Base-by-base conservation (phyloP, 2,113 vertebrate genomes). In the Cephalopterus ornatus region DNA sequence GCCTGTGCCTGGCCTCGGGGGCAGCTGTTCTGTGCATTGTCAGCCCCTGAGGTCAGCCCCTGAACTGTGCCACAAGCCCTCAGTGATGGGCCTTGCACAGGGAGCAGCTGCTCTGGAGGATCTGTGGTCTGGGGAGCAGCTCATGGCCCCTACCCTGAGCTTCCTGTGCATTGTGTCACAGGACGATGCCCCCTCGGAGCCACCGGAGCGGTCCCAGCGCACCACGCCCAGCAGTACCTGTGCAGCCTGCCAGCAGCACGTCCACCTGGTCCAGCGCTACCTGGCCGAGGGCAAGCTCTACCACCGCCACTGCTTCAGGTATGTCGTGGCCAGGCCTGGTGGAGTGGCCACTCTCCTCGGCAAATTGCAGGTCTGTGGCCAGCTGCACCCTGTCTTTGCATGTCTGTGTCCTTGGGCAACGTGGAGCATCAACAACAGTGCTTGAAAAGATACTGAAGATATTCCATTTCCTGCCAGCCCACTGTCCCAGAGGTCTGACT, bases 301-400 rank as follows among this genome's bases (percentile, higher is more conserved):
- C 98, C 99, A 99, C 96, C 99, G 99, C 58, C 99, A 99, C 97
- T 99, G 99, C 96, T 99, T 99, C 98, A 99, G 99, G 99, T 99
- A 94, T 0, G 89, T 61, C 0, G 0, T 27, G 55, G 83, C 67
- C 68, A 65, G 73, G 42, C 62, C 33, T 20, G n/a, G 4, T 28
- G 21, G 37, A 28, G 20, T 0, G 0, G 47, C 49, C 7, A 8
- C 68, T 85, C 44, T 66, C n/a, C 80, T 35, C 0, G 0, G 13
- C 49, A 61, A 6, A 8, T n/a, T 4, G 77, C 33, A 22, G 63
- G 12, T 35, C 32, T 53, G 44, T 37, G 42, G 47, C 63, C 67
- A 50, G 33, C 32, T 83, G 46, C 24, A 23, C 42, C 20, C 24
- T 1, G 0, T 24, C 70, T 76, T n/a, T 4, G 11, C 27, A 15